Percentiles rank a stretch among this genome's conserved stretches.
Evolutionary conservation across 2,113 vertebrate genomes (phyloP).

Genomic region (Stegostoma tigrinum): DNA sequence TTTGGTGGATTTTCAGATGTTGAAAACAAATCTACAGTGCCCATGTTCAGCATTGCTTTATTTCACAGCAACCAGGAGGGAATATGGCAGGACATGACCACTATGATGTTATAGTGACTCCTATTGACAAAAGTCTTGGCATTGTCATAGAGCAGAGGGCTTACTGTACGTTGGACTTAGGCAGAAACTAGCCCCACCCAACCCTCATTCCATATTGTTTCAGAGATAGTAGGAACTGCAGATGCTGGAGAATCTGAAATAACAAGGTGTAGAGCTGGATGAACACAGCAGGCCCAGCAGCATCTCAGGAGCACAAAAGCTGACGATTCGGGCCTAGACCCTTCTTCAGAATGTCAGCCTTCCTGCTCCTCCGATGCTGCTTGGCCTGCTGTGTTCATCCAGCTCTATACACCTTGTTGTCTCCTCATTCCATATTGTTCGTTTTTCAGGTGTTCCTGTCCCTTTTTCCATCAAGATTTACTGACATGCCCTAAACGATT

Average conservation of each 20-base stretch:
- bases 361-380: no score
- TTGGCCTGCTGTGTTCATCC: no score
- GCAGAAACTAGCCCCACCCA: neutral
- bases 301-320: no score
- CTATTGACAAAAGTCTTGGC: neutral
- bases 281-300: no score
- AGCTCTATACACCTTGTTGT: no score
- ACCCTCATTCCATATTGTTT: neutral
- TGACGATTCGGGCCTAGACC: no score
- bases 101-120: neutral
- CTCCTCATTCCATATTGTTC: neutral
- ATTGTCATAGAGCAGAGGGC: neutral
- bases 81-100: neutral
- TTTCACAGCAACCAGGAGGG: neutral
- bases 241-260: no score
- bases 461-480: neutral
- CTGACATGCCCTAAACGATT: neutral
- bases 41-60: neutral
- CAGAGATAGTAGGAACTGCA: no score
- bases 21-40: neutral
- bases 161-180: neutral
- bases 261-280: no score
- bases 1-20: neutral
- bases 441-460: neutral
- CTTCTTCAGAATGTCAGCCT: no score